Conservation (phyloP, 2,888 invertebrate genomes). For the Drosophila borborema region DNA sequence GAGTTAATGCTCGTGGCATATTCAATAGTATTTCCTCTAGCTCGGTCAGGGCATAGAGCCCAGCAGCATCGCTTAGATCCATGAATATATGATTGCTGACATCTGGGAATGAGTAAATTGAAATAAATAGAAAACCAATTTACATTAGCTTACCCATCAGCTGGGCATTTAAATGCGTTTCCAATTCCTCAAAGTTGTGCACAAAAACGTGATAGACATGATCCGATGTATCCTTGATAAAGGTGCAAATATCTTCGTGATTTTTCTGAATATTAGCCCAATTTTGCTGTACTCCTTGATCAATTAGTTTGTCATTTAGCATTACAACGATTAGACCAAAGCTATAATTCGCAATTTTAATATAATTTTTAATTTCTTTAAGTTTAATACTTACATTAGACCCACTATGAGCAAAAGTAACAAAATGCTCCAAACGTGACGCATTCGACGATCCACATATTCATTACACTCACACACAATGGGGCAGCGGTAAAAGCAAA, state of each 20-base stretch:
- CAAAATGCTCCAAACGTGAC: conserved; percentile 91
- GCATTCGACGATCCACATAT: conserved; percentile 84
- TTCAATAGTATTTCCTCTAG: conserved; percentile 90
- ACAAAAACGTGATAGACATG: conserved; percentile 16
- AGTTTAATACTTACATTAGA: conserved; percentile 88
- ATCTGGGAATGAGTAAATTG: conserved; percentile 47
- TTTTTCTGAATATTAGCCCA: not conserved
- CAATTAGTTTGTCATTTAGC: conserved; percentile 19
- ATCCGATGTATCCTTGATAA: conserved; percentile 2
- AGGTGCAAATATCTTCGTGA: conserved; percentile 14
- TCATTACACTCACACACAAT: conserved; percentile 91
- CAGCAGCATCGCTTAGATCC: conserved; percentile 90
- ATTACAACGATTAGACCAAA: conserved; percentile 85
- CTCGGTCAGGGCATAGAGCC: conserved; percentile 91
- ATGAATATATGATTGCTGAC: conserved; percentile 88
- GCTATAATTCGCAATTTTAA: conserved; percentile 85
- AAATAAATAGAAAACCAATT: no score
- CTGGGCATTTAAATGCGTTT: not conserved
- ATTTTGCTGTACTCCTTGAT: not conserved
- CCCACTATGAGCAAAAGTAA: conserved; percentile 91
- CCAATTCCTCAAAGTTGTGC: conserved; percentile 11
- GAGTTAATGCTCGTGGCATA: conserved; percentile 88
- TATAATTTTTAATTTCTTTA: not conserved
- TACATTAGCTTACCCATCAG: not conserved
- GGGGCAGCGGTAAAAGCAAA: conserved; percentile 93